Evolutionary conservation across 2,113 vertebrate genomes (phyloP), one percentile per base, ranked within the genome.

Genomic region (Dipodomys stephensi): DNA sequence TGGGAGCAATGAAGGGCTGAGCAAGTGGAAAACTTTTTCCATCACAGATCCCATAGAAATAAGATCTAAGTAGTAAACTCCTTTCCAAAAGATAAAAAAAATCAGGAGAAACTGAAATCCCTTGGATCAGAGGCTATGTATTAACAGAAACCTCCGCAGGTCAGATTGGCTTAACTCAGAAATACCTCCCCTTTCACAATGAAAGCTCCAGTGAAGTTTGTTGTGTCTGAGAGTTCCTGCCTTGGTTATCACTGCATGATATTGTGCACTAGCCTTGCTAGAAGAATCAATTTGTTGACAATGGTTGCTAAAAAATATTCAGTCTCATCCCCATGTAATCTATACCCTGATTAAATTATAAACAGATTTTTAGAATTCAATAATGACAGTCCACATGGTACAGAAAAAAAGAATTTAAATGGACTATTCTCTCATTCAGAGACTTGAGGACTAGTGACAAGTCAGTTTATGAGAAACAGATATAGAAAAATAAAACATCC

Each of bases 381-480:
- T 77, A 49, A 85, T 64, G 68, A 85, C 62, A 35, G 68, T 49
- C 35, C 72, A 84, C 83, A 74, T 88, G 69, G 78, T 65, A 30
- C 60, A 81, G 85, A 87, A 91, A 95, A 88, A 77, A 27, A 82
- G 67, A 93, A 88, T 87, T 92, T 78, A 95, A 81, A 82, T 65
- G 1, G 64, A 93, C 71, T 78, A 91, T n/a, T 82, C 44, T 92
- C n/a, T 69, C 0, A 1, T 64, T 67, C 7, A 25, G 78, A 88
- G 94, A 95, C 0, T 8, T 93, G 62, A 90, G 39, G 73, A 74
- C 49, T 78, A 65, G 69, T 74, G 86, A 91, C 94, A 83, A 62
- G 44, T 72, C 3, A 4, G 81, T 23, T 95, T 87, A 94, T 88
- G 82, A 92, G 69, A 95, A 96, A 65, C 88, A 94, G 92, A 79